Base-by-base conservation (phyloP, 2,113 vertebrate species). In the Trinectes maculatus region DNA sequence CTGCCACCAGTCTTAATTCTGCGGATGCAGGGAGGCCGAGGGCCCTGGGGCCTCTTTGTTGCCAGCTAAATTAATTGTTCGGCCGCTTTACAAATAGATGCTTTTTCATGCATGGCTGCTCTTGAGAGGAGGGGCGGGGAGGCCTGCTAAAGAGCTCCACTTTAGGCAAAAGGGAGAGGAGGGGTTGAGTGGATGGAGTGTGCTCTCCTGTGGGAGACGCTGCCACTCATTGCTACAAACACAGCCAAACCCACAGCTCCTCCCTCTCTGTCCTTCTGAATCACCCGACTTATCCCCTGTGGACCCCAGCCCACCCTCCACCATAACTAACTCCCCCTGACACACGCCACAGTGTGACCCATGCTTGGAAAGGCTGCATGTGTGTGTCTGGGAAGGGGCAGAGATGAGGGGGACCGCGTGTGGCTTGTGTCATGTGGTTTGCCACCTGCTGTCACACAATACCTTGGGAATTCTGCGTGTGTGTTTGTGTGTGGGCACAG, bases 31-130 rank as follows among this genome's bases (percentile, higher is more conserved):
- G 62, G 59, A 67, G 77, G 76, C 83, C 29, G 22, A 63, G 79
- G 80, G 78, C 91, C 83, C 91, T 83, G 68, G 79, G 87, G 87
- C 79, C 83, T 88, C 84, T 89, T 90, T 90, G 88, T 87, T 89
- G 88, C 86, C 84, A 85, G 77, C 80, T 89, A 90, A 91, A 92
- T 93, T 89, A 91, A 92, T 93, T 92, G 91, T 89, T 88, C 66
- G 46, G 63, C 76, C 72, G 89, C 89, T 91, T 92, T 88, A 91
- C 92, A 92, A 92, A 93, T 91, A 87, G 89, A 90, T 87, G 87
- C 86, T 86, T 87, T 85, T 91, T 92, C 90, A 93, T 82, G 91
- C 90, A 86, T 89, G 88, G 79, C 79, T 90, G 89, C 86, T 51
- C 76, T 31, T 84, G 77, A 92, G 91, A 91, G 82, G 86, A 83